These are phyloP conservation scores for Holcopasites calliopsidis DNA, from an alignment of 1,140 invertebrate genomes.

Conservation along the genomic window DNA sequence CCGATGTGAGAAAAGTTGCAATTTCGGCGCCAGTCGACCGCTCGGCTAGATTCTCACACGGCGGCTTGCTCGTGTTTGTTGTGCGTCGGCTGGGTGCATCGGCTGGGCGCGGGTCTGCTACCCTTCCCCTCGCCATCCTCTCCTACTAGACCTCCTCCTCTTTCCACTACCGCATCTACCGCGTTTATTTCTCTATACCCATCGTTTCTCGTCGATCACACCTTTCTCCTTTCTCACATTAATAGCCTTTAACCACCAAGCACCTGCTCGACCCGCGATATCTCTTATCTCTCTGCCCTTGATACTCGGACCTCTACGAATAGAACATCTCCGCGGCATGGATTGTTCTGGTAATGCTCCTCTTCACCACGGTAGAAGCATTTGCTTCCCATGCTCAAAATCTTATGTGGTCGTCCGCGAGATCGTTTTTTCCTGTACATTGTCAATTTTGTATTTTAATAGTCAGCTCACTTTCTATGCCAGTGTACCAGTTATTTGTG, in stretches of 20 bases:
- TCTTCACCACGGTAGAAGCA: conserved; percentile 25
- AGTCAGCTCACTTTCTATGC: conserved; percentile 58
- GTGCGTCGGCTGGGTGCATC: conserved; percentile 68
- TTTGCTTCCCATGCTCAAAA: conserved; percentile 9
- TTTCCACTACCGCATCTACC: conserved; percentile 46
- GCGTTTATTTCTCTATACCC: conserved; percentile 51
- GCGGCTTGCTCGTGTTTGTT: conserved; percentile 66
- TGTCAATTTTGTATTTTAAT: conserved; percentile 54
- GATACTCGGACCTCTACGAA: conserved; percentile 48
- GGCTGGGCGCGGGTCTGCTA: conserved; percentile 70
- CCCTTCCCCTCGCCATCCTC: conserved; percentile 55
- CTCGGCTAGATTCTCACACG: conserved; percentile 48
- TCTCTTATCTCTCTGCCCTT: conserved; percentile 64
- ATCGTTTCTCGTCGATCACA: conserved; percentile 38
- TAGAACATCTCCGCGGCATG: conserved; percentile 42
- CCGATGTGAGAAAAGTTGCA: conserved; percentile 31
- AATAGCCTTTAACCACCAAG: conserved; percentile 43
- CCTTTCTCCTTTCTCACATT: conserved; percentile 53
- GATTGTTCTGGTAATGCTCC: conserved; percentile 40
- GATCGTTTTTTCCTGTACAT: conserved; percentile 27
- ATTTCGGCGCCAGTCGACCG: conserved; percentile 51
- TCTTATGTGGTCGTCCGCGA: conserved; percentile 34
- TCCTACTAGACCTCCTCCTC: conserved; percentile 48
- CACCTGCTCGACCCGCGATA: conserved; percentile 55
- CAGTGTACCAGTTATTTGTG: conserved; percentile 62